Evolutionary conservation across 2,113 vertebrate species (phyloP).

Genomic region (Opisthocomus hoazin): DNA sequence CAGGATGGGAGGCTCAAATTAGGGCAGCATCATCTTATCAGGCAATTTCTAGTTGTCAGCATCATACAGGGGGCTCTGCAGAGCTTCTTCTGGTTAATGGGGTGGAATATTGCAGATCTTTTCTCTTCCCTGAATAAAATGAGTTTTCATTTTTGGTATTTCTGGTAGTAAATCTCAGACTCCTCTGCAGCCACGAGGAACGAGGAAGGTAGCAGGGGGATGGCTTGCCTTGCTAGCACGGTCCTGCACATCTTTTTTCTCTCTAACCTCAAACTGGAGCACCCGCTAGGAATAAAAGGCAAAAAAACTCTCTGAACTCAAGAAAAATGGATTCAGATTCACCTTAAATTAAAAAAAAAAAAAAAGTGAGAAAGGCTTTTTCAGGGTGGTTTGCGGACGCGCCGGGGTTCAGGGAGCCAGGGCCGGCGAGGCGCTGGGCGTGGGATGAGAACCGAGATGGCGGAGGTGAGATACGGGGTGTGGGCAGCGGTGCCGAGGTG

Average conservation of each 20-base stretch:
- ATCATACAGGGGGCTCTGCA: rapidly evolving
- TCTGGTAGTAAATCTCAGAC: neutral
- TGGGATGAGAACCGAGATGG: neutral
- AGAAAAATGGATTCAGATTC: neutral
- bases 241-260: neutral
- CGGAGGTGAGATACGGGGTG: neutral
- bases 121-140: neutral
- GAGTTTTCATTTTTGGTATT: neutral
- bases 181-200: neutral
- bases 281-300: neutral
- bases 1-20: neutral
- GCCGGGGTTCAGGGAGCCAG: neutral
- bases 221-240: neutral
- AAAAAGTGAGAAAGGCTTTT: neutral
- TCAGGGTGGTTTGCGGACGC: neutral
- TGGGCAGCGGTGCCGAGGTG: conserved; percentile 6
- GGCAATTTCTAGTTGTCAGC: neutral
- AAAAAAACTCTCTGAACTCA: neutral
- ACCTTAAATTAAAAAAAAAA: neutral
- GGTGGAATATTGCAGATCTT: no score
- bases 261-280: neutral
- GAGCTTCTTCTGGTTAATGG: neutral
- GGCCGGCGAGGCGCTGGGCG: neutral
- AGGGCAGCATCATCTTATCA: neutral
- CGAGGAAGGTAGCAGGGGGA: rapidly evolving